Conservation (phyloP, 2,888 invertebrate genomes). For the Exocentrus adspersus region DNA sequence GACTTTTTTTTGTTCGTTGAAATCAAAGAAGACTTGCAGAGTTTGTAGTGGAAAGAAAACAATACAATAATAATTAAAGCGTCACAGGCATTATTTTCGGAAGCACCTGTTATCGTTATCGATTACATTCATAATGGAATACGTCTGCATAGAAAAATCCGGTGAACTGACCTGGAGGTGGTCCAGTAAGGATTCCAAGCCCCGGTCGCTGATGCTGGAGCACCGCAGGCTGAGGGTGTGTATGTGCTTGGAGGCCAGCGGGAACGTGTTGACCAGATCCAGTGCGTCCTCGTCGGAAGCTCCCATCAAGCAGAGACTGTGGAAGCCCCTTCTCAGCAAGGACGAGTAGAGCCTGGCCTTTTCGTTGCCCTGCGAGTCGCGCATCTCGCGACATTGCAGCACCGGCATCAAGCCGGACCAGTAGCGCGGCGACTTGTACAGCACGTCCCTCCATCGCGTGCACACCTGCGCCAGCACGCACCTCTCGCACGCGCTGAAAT, state of each 20-base stretch:
- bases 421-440: slow-evolving; percentile 78
- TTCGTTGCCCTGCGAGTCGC: slow-evolving; percentile 63
- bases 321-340: slow-evolving; percentile 85
- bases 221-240: slow-evolving; percentile 87
- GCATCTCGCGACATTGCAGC: slow-evolving; percentile 84
- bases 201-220: slow-evolving; percentile 90
- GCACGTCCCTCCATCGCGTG: slow-evolving; percentile 85
- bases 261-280: slow-evolving; percentile 87
- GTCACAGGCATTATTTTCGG: too few relatives aligned
- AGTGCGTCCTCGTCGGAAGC: slow-evolving; percentile 90
- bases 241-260: slow-evolving; percentile 83
- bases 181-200: slow-evolving; percentile 87
- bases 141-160: too few relatives aligned
- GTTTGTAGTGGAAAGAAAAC: too few relatives aligned
- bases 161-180: slow-evolving; percentile 77
- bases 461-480: slow-evolving; percentile 86
- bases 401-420: slow-evolving; percentile 85
- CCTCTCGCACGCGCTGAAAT: slow-evolving; percentile 77
- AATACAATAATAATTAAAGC: too few relatives aligned
- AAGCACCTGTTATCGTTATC: too few relatives aligned
- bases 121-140: too few relatives aligned
- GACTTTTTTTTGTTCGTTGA: too few relatives aligned
- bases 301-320: slow-evolving; percentile 83
- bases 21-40: too few relatives aligned
- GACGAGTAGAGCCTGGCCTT: slow-evolving; percentile 79